Evolutionary conservation across 2,113 vertebrate species (phyloP), one percentile per base, ranked within the genome.

Genomic region (Morone chrysops): DNA sequence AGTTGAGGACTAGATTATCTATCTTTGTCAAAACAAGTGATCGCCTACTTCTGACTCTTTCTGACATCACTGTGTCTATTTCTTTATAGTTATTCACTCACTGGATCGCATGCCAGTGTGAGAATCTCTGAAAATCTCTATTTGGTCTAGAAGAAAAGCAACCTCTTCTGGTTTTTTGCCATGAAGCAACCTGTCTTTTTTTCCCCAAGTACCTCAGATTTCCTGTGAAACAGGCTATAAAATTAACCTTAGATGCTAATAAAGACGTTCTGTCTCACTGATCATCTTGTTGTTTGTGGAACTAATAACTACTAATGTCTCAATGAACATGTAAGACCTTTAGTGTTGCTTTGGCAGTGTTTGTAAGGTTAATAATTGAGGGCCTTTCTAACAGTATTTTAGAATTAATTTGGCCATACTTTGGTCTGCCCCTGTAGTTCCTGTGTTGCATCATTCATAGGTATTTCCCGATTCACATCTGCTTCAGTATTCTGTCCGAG

Each of bases 401-500:
- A 38, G 36, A 73, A 63, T 62, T 3, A 40, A 17, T 75, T 50
- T 41, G 6, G 1, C 1, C 31, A n/a, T 47, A 12, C 63, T 51
- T 77, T 38, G n/a, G 17, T 31, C 56, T 50, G 36, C 45, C 40
- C 16, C 31, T 40, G 10, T 18, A 13, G 63, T 75, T 74, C 61
- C 40, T 65, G 53, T 63, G 31, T 25, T 82, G 51, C 56, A 78
- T 87, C 79, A 82, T 87, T 88, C 54, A 67, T 47, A 14, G 45
- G 78, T 72, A 40, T 79, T 87, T 77, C 51, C 73, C 6, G 36
- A 66, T 78, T 82, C 50, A 47, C 65, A 69, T 83, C 78, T 77
- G 77, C 67, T 84, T 88, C 48, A 82, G 76, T 84, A 79, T 92
- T 88, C 81, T 83, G 77, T 77, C 61, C 3, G 51, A 78, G 82